Percentiles rank a stretch among this genome's conserved stretches.
Evolutionary conservation across 2,113 vertebrate genomes (phyloP).

Genomic region (Lamprologus ornatipinnis): DNA sequence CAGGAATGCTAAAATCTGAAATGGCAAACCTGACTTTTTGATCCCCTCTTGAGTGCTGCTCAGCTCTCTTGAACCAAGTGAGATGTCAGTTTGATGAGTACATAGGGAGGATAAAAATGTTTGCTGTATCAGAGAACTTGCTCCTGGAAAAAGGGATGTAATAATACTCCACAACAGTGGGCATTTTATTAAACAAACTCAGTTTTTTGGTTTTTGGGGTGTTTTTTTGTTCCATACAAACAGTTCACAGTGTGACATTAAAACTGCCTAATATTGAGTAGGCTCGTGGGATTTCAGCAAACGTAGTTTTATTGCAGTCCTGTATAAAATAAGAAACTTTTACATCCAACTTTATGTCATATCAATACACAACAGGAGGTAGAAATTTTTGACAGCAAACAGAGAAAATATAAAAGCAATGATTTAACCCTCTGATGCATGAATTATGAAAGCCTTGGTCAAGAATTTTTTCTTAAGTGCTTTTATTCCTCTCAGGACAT

Average conservation of each 20-base stretch:
- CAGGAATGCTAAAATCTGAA: conserved; percentile 14
- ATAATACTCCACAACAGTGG: neutral
- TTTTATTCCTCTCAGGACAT: no score
- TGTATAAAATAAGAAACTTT: neutral
- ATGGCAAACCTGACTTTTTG: conserved; percentile 41
- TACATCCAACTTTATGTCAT: neutral
- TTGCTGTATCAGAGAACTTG: neutral
- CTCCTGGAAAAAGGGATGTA: neutral
- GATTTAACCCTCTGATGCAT: no score
- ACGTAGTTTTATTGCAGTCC: neutral
- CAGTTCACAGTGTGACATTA: neutral
- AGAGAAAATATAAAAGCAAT: neutral
- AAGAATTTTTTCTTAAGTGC: no score
- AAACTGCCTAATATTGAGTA: neutral
- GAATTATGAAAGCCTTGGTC: no score
- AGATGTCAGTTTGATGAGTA: conserved; percentile 35
- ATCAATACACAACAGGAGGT: neutral
- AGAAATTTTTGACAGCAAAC: neutral
- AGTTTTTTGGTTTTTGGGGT: neutral
- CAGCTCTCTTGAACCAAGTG: neutral
- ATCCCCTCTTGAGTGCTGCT: conserved; percentile 26
- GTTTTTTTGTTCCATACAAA: neutral
- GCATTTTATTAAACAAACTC: neutral
- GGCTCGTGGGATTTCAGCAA: neutral
- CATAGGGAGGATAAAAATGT: neutral